Evolutionary conservation across 2,113 vertebrate genomes (phyloP).

Genomic region (Alces alces): DNA sequence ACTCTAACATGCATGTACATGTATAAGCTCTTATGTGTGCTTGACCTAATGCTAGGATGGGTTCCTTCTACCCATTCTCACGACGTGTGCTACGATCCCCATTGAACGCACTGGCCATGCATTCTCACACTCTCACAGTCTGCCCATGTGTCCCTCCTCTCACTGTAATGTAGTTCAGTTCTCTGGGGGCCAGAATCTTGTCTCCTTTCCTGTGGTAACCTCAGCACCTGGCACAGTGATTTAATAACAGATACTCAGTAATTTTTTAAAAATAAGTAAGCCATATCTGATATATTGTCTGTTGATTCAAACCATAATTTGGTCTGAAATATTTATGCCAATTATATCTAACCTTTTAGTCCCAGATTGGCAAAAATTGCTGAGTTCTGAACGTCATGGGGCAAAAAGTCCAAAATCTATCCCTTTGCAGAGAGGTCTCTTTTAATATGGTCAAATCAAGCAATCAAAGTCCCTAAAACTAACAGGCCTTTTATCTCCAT

Average conservation of each 20-base stretch:
- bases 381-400: not conserved
- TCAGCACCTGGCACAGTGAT: not conserved
- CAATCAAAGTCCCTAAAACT: not conserved
- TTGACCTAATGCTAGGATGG: not conserved
- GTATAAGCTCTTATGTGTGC: not conserved
- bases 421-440: not conserved
- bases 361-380: not conserved
- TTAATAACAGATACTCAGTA: not conserved
- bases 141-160: not conserved
- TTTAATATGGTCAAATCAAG: not conserved
- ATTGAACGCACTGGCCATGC: not conserved
- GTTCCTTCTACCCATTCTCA: not conserved
- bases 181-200: not conserved
- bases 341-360: not conserved
- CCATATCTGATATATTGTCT: not conserved
- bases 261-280: not conserved
- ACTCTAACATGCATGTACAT: rapidly evolving
- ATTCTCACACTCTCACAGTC: not conserved
- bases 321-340: not conserved
- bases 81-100: not conserved
- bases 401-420: not conserved
- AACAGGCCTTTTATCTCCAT: not conserved
- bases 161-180: not conserved
- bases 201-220: not conserved
- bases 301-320: not conserved